Evolutionary conservation across 2,113 vertebrate species (phyloP), one percentile per base, ranked within the genome.

Genomic region (Charadrius vociferus): DNA sequence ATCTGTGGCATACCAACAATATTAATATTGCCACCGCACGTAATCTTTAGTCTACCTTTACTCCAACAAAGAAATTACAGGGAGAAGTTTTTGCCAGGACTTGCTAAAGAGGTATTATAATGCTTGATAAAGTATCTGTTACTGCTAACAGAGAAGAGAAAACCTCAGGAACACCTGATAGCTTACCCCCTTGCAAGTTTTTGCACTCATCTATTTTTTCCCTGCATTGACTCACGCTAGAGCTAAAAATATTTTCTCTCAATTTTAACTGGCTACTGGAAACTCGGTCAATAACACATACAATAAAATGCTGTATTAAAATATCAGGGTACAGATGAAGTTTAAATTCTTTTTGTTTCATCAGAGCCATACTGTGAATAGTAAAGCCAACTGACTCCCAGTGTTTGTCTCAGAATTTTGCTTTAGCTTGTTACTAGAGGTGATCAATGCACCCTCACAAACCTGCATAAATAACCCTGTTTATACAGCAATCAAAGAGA

Each of bases 181-280:
- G 52, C 19, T 88, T 63, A 77, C 18, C 12, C 55, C 26, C 12
- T 74, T 68, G 43, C 30, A 81, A 52, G 16, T 49, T 90, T 86
- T 93, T 70, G 29, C 52, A 45, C 34, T 65, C 2, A 0, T 79
- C 49, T 94, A 24, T 83, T 90, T 93, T 47, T 71, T 27, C 21
- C 23, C 71, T 32, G 45, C 16, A 18, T 34, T 86, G 37, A 71
- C 53, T 94, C 81, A 86, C 12, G 4, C 9, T 39, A 81, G 9
- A 87, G 37, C 72, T 86, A 77, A 95, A 96, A 93, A 78, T 78
- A 92, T 56, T 78, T 79, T 77, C 15, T 62, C 32, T 93, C 58
- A 32, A 1, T 74, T 90, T 82, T 74, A 88, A 52, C 56, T 56
- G 29, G 23, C 24, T 80, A 52, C 32, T 39, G 47, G 61, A 80